phyloP scores from a whole-genome alignment of 2,113 vertebrate species.

The Cygnus atratus region DNA sequence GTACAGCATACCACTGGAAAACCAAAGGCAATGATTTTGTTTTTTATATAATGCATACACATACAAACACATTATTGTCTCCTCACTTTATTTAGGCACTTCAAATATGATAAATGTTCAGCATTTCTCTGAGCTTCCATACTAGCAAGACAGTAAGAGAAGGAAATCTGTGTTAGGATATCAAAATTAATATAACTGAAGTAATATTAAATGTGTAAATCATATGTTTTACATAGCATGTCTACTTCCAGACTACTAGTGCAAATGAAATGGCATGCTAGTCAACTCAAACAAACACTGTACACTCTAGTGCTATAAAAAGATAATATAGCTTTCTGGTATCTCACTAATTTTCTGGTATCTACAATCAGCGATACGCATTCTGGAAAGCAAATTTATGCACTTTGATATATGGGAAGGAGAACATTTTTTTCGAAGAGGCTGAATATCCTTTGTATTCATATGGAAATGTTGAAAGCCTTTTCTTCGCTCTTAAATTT shows the following conservation, averaged over 20 bases:
- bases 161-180: neutral
- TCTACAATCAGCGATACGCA: neutral
- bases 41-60: neutral
- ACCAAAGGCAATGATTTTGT: neutral
- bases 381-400: neutral
- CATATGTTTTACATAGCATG: neutral
- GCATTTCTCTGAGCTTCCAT: neutral
- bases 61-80: neutral
- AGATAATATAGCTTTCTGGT: neutral
- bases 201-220: neutral
- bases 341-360: neutral
- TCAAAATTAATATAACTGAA: neutral
- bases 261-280: neutral
- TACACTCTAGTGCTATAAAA: neutral
- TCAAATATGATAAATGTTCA: neutral
- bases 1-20: neutral
- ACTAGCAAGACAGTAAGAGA: neutral
- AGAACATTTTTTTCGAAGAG: neutral
- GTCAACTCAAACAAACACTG: neutral
- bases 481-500: conserved; percentile 46
- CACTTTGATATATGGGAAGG: neutral
- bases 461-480: conserved; percentile 21
- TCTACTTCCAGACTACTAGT: neutral
- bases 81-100: neutral
- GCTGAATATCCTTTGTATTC: neutral